Conservation (phyloP, 2,113 vertebrate species). For the Cyanistes caeruleus region DNA sequence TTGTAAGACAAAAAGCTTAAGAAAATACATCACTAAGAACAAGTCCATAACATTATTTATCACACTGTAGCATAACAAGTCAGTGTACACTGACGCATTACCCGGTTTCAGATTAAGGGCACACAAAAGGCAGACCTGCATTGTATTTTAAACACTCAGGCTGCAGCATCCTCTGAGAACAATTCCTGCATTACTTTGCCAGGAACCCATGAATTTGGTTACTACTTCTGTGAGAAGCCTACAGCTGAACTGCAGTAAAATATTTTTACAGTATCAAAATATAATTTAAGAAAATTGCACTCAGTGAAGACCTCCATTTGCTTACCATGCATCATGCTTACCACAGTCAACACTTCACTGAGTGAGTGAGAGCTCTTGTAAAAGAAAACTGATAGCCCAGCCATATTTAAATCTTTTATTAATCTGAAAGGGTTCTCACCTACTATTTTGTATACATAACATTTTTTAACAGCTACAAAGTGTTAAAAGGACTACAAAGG, state of each 20-base stretch:
- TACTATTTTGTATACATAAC: not conserved
- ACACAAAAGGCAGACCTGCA: slow-evolving; percentile 49
- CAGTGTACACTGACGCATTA: not conserved
- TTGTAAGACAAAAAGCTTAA: not conserved
- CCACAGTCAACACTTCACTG: not conserved
- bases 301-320: not conserved
- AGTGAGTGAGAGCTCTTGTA: not conserved
- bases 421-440: not conserved
- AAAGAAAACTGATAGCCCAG: not conserved
- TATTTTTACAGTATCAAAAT: not conserved
- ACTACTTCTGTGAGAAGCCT: not conserved
- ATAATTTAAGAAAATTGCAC: not conserved
- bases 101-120: slow-evolving; percentile 14
- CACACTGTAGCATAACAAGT: not conserved
- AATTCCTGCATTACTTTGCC: not conserved
- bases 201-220: not conserved
- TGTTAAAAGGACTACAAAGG: not conserved
- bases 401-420: slow-evolving; percentile 13
- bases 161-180: not conserved
- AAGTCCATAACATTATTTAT: not conserved
- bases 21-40: not conserved
- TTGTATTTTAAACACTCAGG: not conserved
- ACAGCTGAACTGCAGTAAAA: not conserved
- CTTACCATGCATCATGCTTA: not conserved
- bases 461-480: slow-evolving; percentile 17